Evolutionary conservation across 2,797 vertebrate genomes (phyloP), one percentile per base, ranked within the genome.

Genomic region (Hemibagrus guttatus): DNA sequence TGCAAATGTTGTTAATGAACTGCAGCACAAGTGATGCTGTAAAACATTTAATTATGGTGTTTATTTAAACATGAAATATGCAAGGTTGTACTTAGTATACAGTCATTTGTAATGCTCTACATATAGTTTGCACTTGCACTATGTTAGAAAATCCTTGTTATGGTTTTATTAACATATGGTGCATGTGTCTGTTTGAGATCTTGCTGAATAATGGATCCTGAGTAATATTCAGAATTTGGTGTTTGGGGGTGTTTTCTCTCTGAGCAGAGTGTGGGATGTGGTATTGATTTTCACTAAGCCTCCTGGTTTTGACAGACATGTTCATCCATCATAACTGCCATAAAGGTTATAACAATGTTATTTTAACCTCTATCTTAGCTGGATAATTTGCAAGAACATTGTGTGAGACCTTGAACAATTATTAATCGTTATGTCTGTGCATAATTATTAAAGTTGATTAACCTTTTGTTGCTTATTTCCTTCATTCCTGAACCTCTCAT

Each of bases 241-340:
- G 49, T 58, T 78, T 63, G 88, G 42, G 88, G 23, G 35, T 56
- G 35, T 83, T 91, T 93, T 89, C 87, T 68, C 69, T 28, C 90
- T 92, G 91, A 93, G 91, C 89, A 86, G 72, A 85, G 85, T 88
- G 83, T 89, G 76, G 81, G 81, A 83, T 89, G 92, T 81, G 90
- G 89, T 89, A 94, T 94, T 74, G 93, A 95, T 95, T 94, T 93
- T 81, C 85, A 90, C 81, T 90, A 90, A 92, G 85, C 86, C 91
- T 86, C 84, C 87, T 66, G 71, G 76, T 84, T 85, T 79, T 82
- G 66, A 85, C 88, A 91, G 89, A 91, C 79, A 72, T 82, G 61
- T 78, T 89, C 90, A 90, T 91, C 88, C 83, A 89, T 92, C 91
- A 89, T 92, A 54, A 88, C 89, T 46, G 54, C 56, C 35, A 85